Evolutionary conservation across 1,140 invertebrate species (phyloP), one percentile per base, ranked within the genome.

Genomic region (Brachystomella parvula): DNA sequence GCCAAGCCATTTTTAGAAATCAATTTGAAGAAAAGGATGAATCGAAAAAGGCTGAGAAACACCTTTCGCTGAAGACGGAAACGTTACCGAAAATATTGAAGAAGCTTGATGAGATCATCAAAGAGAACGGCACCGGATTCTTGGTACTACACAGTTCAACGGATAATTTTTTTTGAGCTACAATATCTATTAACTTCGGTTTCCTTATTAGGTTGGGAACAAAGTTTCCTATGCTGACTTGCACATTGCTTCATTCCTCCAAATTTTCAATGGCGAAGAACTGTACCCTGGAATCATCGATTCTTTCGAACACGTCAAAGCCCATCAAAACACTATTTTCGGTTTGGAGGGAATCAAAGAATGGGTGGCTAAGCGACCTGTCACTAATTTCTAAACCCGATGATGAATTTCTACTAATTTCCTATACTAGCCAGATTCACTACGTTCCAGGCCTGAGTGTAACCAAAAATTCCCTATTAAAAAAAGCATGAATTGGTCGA

Each of bases 211-310:
- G 49, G 49, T 62, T 24, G 62, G 62, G 9, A 64, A 57, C 21
- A 61, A 60, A 35, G 61, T 66, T 63, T 39, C 49, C 49, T 70
- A 39, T 58, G 68, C 65, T 26, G 31, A 33, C 61, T 58, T 64
- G 39, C 64, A 61, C 24, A 19, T 65, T 1, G 67, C 59, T 58
- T 39, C 24, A 17, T 57, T 32, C 3, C 26, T 56, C n/a, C 57
- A 35, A 1, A 24, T 58, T 19, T 61, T 47, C 33, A 53, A 56
- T 6, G 79, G 21, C n/a, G n/a, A n/a, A n/a, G n/a, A 80, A 63
- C 76, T 76, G 2, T 80, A 86, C 66, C 15, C 15, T 12, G 56
- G 32, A 15, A 31, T 30, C 6, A 28, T 31, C 24, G 32, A 60
- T 21, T 3, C 28, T 17, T 60, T 30, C 24, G 9, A 21, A 3